phyloP scores from a whole-genome alignment of 2,797 vertebrate genomes.

The Sebastes jordani region DNA sequence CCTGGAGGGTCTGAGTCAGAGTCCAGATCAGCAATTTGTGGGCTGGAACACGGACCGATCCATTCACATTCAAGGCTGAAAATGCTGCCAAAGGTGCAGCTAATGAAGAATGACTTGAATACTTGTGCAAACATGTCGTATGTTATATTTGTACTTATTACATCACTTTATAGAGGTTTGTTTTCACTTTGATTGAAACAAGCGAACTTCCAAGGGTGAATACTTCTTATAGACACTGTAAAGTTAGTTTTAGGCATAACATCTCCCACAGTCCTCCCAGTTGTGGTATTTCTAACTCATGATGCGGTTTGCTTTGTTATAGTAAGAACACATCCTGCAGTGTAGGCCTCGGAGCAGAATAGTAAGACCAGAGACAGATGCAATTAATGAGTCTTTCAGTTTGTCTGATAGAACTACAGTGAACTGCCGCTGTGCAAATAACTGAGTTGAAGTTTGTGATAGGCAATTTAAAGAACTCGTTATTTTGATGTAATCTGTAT shows the following conservation, averaged over 20 bases:
- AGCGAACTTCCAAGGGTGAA: not conserved
- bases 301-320: not conserved
- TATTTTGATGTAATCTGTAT: slow-evolving; percentile 54
- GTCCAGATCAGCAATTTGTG: too few species aligned
- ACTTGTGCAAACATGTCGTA: not conserved
- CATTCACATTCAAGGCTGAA: too few species aligned
- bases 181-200: not conserved
- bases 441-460: slow-evolving; percentile 40
- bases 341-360: not conserved
- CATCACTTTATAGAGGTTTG: not conserved
- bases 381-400: slow-evolving; percentile 41
- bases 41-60: too few species aligned
- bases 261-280: not conserved
- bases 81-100: too few species aligned
- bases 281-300: not conserved
- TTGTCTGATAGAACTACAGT: slow-evolving; percentile 39
- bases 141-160: not conserved
- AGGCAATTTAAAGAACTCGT: slow-evolving; percentile 60
- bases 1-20: not conserved
- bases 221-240: not conserved
- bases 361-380: not conserved
- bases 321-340: not conserved
- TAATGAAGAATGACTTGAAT: not conserved
- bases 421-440: slow-evolving; percentile 41
- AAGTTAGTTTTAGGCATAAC: not conserved